These are phyloP conservation scores for Thamnaconus septentrionalis DNA, from an alignment of 2,113 vertebrate genomes.

Conservation along the genomic window DNA sequence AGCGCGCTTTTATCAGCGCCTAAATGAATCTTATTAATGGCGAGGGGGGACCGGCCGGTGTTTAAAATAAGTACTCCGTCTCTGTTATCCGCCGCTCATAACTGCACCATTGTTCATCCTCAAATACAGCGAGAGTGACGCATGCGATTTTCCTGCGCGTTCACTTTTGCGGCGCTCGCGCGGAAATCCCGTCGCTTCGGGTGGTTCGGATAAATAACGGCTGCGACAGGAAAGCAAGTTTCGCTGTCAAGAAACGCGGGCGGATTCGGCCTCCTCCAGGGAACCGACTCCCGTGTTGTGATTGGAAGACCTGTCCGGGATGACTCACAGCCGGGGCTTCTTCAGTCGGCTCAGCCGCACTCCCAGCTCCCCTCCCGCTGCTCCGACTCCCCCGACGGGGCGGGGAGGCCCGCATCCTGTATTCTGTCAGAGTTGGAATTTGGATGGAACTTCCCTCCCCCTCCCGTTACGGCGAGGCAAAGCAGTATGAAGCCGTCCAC, in stretches of 20 bases:
- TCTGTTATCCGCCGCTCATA: slow-evolving; percentile 18
- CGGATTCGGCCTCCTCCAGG: slow-evolving; percentile 40
- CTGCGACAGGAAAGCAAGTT: slow-evolving; percentile 41
- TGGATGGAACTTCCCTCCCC: slow-evolving; percentile 62
- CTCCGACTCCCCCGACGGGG: slow-evolving; percentile 24
- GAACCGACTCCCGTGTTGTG: slow-evolving; percentile 49
- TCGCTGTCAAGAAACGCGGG: slow-evolving; percentile 55
- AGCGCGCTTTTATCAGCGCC: slow-evolving; percentile 66
- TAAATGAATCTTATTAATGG: slow-evolving; percentile 76
- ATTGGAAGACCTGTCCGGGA: slow-evolving; percentile 62
- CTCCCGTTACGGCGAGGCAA: slow-evolving; percentile 45
- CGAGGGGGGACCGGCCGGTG: slow-evolving; percentile 37
- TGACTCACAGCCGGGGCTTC: slow-evolving; percentile 51
- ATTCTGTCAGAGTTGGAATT: slow-evolving; percentile 60
- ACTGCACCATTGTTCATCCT: slow-evolving; percentile 38
- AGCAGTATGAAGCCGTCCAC: slow-evolving; percentile 40
- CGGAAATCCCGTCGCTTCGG: slow-evolving; percentile 19
- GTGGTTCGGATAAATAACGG: slow-evolving; percentile 14
- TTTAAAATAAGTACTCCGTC: slow-evolving; percentile 48
- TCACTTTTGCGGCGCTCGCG: neutral
- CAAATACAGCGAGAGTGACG: neutral
- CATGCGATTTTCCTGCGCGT: too few species aligned
- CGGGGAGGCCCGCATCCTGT: slow-evolving; percentile 42
- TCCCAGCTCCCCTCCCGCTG: slow-evolving; percentile 51
- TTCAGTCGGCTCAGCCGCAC: slow-evolving; percentile 6